A percentile compares a stretch with the other conserved stretches of the same genome.
Conservation (phyloP, 2,888 invertebrate species). For the Parapristionchus giblindavisi region DNA sequence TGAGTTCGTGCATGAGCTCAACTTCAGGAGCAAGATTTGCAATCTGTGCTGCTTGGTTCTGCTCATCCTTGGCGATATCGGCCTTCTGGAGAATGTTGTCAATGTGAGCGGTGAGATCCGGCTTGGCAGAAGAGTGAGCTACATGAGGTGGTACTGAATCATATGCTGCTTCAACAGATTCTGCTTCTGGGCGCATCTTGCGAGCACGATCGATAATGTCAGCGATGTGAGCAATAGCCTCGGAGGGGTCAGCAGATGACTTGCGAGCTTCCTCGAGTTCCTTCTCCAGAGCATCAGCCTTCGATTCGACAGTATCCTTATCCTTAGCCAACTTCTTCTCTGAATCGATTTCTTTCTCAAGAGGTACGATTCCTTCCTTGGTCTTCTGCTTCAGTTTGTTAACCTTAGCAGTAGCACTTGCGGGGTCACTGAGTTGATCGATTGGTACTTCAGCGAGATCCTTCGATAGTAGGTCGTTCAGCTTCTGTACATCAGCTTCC, state of each 20-base stretch:
- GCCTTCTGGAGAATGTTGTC: slow-evolving; percentile 8
- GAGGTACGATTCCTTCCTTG: slow-evolving; percentile 19
- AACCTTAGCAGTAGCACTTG: slow-evolving; percentile 10
- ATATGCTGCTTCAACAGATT: slow-evolving; percentile 3
- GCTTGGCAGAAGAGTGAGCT: slow-evolving; percentile 22
- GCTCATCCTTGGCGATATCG: slow-evolving; percentile 37
- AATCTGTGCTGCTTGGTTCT: slow-evolving; percentile 45
- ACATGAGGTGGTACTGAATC: neutral
- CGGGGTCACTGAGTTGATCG: slow-evolving; percentile 34
- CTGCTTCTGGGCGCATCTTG: slow-evolving; percentile 14
- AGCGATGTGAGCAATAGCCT: slow-evolving; percentile 1
- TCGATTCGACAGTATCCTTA: slow-evolving; percentile 40
- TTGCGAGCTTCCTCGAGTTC: slow-evolving; percentile 40
- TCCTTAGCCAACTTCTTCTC: slow-evolving; percentile 45
- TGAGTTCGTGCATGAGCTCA: slow-evolving; percentile 41
- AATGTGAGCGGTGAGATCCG: neutral
- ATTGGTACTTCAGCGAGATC: slow-evolving; percentile 29
- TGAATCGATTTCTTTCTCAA: slow-evolving; percentile 43
- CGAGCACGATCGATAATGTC: slow-evolving; percentile 27
- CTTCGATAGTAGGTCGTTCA: slow-evolving; percentile 3
- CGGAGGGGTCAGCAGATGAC: slow-evolving; percentile 6
- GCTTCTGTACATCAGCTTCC: slow-evolving; percentile 32
- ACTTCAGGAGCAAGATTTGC: slow-evolving; percentile 48
- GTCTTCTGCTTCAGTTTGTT: slow-evolving; percentile 43
- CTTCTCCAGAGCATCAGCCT: slow-evolving; percentile 45